A percentile compares a stretch with the other conserved stretches of the same genome.
Conservation (phyloP, 1,140 invertebrate species). For the Drosophila cardini region DNA sequence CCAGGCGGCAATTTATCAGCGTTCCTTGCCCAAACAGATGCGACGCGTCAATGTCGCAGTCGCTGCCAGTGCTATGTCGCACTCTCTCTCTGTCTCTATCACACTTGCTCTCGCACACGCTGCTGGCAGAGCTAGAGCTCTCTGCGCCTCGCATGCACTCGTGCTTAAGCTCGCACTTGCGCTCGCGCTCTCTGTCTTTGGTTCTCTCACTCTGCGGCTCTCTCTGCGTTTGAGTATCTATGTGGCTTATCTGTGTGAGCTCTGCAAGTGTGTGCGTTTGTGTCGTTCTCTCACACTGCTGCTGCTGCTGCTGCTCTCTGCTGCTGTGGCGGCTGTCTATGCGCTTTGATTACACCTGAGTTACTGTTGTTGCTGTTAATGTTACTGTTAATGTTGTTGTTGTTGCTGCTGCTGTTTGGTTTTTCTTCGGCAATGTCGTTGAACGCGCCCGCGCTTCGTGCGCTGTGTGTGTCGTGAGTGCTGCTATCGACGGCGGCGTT, state of each 20-base stretch:
- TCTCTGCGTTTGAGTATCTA: slow-evolving; percentile 47
- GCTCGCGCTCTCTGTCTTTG: slow-evolving; percentile 11
- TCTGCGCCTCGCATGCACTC: slow-evolving; percentile 1
- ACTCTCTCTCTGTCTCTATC: slow-evolving; percentile 1
- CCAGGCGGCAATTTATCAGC: slow-evolving; percentile 72
- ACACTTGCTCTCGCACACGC: slow-evolving; percentile 13
- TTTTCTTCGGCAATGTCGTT: slow-evolving; percentile 74
- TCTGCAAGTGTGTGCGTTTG: slow-evolving; percentile 18
- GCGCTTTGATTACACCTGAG: slow-evolving; percentile 78
- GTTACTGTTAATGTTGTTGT: slow-evolving; percentile 25
- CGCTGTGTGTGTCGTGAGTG: slow-evolving; percentile 27
- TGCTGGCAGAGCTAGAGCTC: neutral
- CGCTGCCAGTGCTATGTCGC: slow-evolving; percentile 30
- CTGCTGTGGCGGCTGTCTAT: slow-evolving; percentile 56
- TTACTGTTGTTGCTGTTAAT: slow-evolving; percentile 40
- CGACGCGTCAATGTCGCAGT: slow-evolving; percentile 33
- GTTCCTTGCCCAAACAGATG: slow-evolving; percentile 47
- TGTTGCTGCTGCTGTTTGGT: slow-evolving; percentile 65
- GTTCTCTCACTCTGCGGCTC: neutral
- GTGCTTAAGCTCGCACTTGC: slow-evolving; percentile 21
- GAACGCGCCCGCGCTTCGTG: slow-evolving; percentile 58
- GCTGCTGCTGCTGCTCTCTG: slow-evolving; percentile 39
- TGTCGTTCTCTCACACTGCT: slow-evolving; percentile 16
- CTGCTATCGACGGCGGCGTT: slow-evolving; percentile 24
- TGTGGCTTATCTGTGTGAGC: slow-evolving; percentile 73